A percentile compares a stretch with the other conserved stretches of the same genome.
phyloP scores from a whole-genome alignment of 2,797 vertebrate species.

The Epinephelus awoara region DNA sequence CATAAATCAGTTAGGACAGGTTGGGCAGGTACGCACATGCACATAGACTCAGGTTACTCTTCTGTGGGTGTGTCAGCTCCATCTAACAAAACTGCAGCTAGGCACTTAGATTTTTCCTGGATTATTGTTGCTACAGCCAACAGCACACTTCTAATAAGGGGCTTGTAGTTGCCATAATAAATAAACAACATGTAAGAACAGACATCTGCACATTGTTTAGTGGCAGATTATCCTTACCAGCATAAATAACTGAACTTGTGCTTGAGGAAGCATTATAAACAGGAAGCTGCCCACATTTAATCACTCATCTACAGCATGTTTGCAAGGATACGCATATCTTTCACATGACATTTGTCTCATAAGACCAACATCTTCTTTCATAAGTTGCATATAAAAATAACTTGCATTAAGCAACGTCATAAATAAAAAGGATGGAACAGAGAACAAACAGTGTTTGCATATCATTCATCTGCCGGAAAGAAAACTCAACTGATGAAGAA shows the following conservation, averaged over 20 bases:
- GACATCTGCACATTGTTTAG: background rate
- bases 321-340: conserved; percentile 4
- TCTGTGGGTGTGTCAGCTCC: conserved; percentile 67
- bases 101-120: background rate
- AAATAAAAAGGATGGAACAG: conserved; percentile 3
- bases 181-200: background rate
- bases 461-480: conserved; percentile 14
- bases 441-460: conserved; percentile 4
- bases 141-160: background rate
- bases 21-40: conserved; percentile 77
- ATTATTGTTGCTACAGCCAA: conserved; percentile 13
- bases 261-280: background rate
- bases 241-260: background rate
- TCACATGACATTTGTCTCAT: background rate
- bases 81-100: conserved; percentile 43
- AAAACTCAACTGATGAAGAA: conserved; percentile 31
- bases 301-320: background rate
- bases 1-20: conserved; percentile 62
- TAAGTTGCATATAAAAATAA: conserved; percentile 2
- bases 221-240: background rate
- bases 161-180: conserved; percentile 4
- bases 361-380: background rate
- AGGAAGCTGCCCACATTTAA: background rate
- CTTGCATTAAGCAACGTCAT: background rate
- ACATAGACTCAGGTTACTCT: conserved; percentile 38